phyloP scores from a whole-genome alignment of 2,888 invertebrate genomes.

The Eulithis prunata region DNA sequence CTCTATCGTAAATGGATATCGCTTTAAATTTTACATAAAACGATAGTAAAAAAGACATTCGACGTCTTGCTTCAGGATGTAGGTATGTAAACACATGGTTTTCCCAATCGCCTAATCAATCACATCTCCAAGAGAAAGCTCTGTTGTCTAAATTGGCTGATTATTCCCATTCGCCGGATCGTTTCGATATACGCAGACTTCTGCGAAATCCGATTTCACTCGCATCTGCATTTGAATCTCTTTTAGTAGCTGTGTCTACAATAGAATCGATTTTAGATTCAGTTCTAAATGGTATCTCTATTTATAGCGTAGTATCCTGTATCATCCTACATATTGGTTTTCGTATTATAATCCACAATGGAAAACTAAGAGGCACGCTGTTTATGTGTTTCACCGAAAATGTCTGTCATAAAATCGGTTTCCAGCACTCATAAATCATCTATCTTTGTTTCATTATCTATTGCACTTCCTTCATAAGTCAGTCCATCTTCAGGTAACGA shows the following conservation, averaged over 20 bases:
- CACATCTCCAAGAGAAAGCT: conserved; percentile 33
- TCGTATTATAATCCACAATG: conserved; percentile 16
- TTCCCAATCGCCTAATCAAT: conserved; percentile 27
- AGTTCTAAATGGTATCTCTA: background rate
- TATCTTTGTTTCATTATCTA: conserved; percentile 34
- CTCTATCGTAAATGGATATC: too few species aligned
- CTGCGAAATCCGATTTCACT: conserved; percentile 35
- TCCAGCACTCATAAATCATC: conserved; percentile 29
- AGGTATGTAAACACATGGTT: conserved; percentile 6
- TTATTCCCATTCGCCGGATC: conserved; percentile 35
- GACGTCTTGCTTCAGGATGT: conserved; percentile 2
- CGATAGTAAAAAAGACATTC: too few species aligned
- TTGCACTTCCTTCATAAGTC: conserved; percentile 42
- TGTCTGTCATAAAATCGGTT: conserved; percentile 24
- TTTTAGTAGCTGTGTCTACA: conserved; percentile 9
- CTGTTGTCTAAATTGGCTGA: conserved; percentile 36
- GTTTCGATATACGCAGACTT: conserved; percentile 35
- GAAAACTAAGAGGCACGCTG: conserved; percentile 28
- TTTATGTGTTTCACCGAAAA: conserved; percentile 19
- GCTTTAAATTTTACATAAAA: too few species aligned
- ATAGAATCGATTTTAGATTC: conserved; percentile 5
- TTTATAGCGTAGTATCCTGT: conserved; percentile 4
- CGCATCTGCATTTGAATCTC: conserved; percentile 27
- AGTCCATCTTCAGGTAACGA: conserved; percentile 44
- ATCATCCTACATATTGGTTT: conserved; percentile 8